Evolutionary conservation across 2,888 invertebrate genomes (phyloP).

Genomic region (Rhagonycha fulva): DNA sequence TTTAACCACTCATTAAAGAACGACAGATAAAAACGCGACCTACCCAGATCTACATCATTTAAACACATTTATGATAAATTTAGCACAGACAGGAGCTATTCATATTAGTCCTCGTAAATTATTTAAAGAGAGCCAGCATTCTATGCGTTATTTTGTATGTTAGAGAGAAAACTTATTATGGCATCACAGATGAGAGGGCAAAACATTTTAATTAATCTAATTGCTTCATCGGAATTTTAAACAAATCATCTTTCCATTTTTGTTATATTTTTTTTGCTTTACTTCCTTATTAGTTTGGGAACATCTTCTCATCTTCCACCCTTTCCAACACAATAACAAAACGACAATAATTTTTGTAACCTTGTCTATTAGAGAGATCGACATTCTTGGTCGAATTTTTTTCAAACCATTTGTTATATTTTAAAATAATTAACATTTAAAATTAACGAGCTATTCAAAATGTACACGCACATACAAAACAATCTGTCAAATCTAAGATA

Average conservation of each 20-base stretch:
- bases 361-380: background rate
- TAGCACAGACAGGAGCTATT: constrained; percentile 43
- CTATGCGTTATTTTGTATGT: background rate
- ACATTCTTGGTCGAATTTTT: background rate
- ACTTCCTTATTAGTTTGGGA: background rate
- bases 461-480: constrained; percentile 3
- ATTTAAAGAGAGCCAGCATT: constrained; percentile 24
- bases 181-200: constrained; percentile 26
- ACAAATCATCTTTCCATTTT: background rate
- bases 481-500: constrained; percentile 25
- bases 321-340: background rate
- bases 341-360: background rate
- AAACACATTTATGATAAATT: constrained; percentile 45
- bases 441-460: constrained; percentile 16
- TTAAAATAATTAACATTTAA: constrained; percentile 17
- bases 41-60: constrained; percentile 39
- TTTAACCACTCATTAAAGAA: constrained; percentile 28
- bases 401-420: constrained; percentile 15
- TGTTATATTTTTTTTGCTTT: background rate
- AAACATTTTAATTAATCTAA: constrained; percentile 33
- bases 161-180: constrained; percentile 13
- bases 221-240: constrained; percentile 17
- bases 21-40: constrained; percentile 27
- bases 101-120: constrained; percentile 40
- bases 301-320: background rate